Conservation (phyloP, 2,113 vertebrate genomes). For the Chinchilla lanigera region DNA sequence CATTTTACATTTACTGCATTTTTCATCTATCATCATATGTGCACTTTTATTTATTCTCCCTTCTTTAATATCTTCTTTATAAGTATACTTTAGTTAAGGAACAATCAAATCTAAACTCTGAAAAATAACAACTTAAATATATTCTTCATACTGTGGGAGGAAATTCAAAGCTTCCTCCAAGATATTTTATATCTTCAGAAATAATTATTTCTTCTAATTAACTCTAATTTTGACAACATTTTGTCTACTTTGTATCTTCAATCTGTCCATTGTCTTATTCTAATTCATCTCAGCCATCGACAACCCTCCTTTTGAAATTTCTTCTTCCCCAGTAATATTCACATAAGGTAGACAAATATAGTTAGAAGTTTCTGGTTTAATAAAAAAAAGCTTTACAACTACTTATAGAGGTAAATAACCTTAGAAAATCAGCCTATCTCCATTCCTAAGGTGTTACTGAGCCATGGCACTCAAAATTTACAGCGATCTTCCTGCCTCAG, state of each 20-base stretch:
- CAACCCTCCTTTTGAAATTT: not conserved
- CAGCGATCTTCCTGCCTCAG: not conserved
- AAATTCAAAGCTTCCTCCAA: not conserved
- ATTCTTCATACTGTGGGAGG: not conserved
- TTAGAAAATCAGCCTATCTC: not conserved
- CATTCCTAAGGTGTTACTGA: not conserved
- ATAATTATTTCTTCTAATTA: not conserved
- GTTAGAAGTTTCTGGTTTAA: not conserved
- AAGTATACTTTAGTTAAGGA: not conserved
- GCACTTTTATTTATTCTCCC: not conserved
- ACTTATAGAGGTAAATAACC: not conserved
- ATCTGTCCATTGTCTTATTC: not conserved
- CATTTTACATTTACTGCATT: not conserved
- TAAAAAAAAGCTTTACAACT: not conserved
- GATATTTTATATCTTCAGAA: not conserved
- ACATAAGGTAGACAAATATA: not conserved
- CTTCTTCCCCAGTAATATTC: not conserved
- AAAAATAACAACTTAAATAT: not conserved
- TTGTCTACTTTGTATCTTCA: not conserved
- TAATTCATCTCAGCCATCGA: not conserved
- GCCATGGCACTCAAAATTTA: not conserved
- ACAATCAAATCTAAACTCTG: not conserved
- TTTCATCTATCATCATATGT: not conserved
- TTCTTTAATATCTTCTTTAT: not conserved
- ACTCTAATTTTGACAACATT: not conserved